phyloP scores from a whole-genome alignment of 35 echinoderm and acorn worm genomes.

The Patiria miniata region DNA sequence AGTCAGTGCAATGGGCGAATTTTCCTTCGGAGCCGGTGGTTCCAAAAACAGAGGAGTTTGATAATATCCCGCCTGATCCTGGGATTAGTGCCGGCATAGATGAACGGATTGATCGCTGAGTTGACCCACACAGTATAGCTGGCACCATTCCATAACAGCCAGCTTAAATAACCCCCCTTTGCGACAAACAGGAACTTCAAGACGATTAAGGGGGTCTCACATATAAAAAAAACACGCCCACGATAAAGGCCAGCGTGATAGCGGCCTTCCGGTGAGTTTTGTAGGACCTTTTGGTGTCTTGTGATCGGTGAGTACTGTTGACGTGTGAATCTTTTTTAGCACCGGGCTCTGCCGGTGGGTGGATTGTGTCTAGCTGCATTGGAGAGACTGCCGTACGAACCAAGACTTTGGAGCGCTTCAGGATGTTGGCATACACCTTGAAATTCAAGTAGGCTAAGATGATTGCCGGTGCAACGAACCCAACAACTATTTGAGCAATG shows the following conservation, averaged over 20 bases:
- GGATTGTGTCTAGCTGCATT: too few relatives aligned
- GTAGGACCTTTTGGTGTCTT: background rate
- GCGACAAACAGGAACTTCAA: background rate
- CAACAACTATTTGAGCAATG: slow-evolving; percentile 3
- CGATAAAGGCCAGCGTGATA: slow-evolving; percentile 36
- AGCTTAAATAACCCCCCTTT: background rate
- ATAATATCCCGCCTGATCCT: slow-evolving; percentile 23
- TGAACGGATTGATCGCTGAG: slow-evolving; percentile 46
- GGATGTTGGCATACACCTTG: too few relatives aligned
- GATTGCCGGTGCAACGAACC: slow-evolving; percentile 29
- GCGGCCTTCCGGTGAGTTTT: slow-evolving; percentile 35
- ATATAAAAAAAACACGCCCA: slow-evolving; percentile 19
- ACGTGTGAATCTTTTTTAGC: too few relatives aligned
- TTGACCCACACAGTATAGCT: slow-evolving; percentile 40
- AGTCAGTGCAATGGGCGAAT: too few relatives aligned
- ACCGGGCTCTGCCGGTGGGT: too few relatives aligned
- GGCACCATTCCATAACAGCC: background rate
- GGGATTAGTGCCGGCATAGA: slow-evolving; percentile 49
- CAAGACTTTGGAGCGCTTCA: too few relatives aligned
- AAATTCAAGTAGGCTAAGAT: too few relatives aligned
- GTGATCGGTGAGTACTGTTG: background rate
- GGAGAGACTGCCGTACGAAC: too few relatives aligned
- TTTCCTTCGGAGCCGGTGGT: too few relatives aligned
- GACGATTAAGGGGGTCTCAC: slow-evolving; percentile 36
- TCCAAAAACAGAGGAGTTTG: slow-evolving; percentile 23